A percentile compares a stretch with the other conserved stretches of the same genome.
Conservation (phyloP, 2,888 invertebrate species). For the Leptinotarsa juncta region DNA sequence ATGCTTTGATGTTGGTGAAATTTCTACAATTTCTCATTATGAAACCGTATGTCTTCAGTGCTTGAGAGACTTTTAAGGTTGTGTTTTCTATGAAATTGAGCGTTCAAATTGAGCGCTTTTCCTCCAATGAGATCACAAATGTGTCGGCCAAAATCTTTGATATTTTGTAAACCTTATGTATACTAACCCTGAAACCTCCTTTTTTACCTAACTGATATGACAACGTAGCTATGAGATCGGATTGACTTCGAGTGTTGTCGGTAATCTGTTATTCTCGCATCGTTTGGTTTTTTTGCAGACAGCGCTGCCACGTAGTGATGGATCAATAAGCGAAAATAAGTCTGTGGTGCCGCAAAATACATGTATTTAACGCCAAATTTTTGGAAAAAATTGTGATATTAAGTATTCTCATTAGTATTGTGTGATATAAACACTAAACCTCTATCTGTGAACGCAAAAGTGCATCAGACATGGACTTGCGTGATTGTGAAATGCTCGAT, state of each 20-base stretch:
- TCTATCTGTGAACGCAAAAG: conserved; percentile 53
- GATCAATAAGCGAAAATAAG: conserved; percentile 62
- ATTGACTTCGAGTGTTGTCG: conserved; percentile 1
- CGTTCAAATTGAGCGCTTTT: too few species aligned
- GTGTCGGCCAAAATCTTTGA: too few species aligned
- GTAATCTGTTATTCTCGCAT: conserved; percentile 23
- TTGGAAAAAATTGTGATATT: conserved; percentile 65
- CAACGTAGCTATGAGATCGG: neutral
- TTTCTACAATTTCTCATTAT: too few species aligned
- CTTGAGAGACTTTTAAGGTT: too few species aligned
- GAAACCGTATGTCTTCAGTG: too few species aligned
- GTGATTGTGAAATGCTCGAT: conserved; percentile 58
- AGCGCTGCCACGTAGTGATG: conserved; percentile 64
- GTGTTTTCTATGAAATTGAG: too few species aligned
- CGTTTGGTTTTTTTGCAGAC: conserved; percentile 52
- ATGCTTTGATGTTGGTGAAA: too few species aligned
- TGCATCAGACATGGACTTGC: conserved; percentile 58
- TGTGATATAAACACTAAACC: conserved; percentile 59
- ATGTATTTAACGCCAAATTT: conserved; percentile 66
- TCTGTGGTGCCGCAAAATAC: conserved; percentile 61
- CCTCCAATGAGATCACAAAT: too few species aligned
- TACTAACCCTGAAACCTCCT: too few species aligned
- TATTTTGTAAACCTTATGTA: too few species aligned
- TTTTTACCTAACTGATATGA: neutral
- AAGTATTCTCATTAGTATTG: conserved; percentile 63